These are phyloP conservation scores for Pterocles orientalis DNA, from an alignment of 2,113 vertebrate species.

Conservation along the genomic window DNA sequence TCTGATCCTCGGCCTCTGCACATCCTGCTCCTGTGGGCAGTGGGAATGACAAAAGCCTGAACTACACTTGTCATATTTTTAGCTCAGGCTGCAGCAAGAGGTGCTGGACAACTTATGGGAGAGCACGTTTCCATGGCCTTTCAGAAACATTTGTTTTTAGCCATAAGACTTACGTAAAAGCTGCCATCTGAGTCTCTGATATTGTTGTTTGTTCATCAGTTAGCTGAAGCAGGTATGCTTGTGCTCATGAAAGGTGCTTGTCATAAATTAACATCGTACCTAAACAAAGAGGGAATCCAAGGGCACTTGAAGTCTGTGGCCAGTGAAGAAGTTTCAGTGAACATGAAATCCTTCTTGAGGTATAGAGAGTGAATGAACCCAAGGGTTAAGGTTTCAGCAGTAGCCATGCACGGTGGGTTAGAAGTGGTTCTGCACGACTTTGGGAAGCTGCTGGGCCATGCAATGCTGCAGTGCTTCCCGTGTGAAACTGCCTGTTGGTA, in stretches of 20 bases:
- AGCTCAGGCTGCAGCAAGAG: not conserved
- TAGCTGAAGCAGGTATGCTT: not conserved
- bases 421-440: not conserved
- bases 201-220: not conserved
- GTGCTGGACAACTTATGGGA: not conserved
- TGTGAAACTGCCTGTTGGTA: not conserved
- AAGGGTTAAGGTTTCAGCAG: not conserved
- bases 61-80: constrained; percentile 29
- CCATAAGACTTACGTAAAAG: not conserved
- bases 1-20: constrained; percentile 53
- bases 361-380: not conserved
- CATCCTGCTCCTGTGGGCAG: constrained; percentile 50
- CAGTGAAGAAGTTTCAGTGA: not conserved
- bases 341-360: fast-evolving
- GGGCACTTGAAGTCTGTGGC: not conserved
- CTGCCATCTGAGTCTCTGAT: not conserved
- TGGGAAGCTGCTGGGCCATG: not conserved
- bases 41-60: constrained; percentile 49
- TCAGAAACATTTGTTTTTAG: not conserved
- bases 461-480: fast-evolving
- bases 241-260: not conserved
- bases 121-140: not conserved
- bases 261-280: fast-evolving
- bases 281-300: not conserved
- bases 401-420: fast-evolving